Base-by-base conservation (phyloP, 2,888 invertebrate genomes). In the Iphiclides podalirius region DNA sequence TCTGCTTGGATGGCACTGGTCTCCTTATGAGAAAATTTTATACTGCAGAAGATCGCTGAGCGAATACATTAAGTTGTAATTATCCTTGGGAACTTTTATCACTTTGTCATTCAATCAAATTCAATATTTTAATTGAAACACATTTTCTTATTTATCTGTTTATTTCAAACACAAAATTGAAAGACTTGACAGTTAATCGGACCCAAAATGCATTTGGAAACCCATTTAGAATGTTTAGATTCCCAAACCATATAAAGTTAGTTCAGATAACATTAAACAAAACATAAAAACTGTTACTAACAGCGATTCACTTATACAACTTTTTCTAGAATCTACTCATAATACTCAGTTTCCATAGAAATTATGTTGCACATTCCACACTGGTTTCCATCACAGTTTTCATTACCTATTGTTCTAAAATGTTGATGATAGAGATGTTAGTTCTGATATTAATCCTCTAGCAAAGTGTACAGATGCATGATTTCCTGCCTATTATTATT, bases 131-230 rank as follows among this genome's bases (percentile, higher is more conserved):
- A 42, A 48, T 38, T 54, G 49, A 63, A 64, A 60, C 39, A 57
- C 55, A 52, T 57, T 54, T 47, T 43, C 57, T 70, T 66, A 73
- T 84, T 81, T 81, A 85, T 78, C 76, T 75, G 78, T 86, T 87
- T 86, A 85, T 84, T 84, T 83, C 68, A 83, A 86, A 50, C 86
- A 86, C 86, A 86, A 86, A 82, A 79, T 82, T 84, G 83, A 78
- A 85, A 81, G 80, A 84, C 76, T 79, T 57, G 79, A 83, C 78
- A 84, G 72, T 79, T 78, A 75, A 75, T 77, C 79, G 75, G 79
- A 79, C 72, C 79, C 77, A 80, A 78, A 76, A 78, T 76, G 75
- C 73, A 72, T 77, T 78, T 62, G 72, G 79, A 77, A 81, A 79
- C 74, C 75, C 63, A 64, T 17, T 40, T 35, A 50, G 62, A 69